Base-by-base conservation (phyloP, 1,140 invertebrate genomes). In the Rhagoletis pomonella region DNA sequence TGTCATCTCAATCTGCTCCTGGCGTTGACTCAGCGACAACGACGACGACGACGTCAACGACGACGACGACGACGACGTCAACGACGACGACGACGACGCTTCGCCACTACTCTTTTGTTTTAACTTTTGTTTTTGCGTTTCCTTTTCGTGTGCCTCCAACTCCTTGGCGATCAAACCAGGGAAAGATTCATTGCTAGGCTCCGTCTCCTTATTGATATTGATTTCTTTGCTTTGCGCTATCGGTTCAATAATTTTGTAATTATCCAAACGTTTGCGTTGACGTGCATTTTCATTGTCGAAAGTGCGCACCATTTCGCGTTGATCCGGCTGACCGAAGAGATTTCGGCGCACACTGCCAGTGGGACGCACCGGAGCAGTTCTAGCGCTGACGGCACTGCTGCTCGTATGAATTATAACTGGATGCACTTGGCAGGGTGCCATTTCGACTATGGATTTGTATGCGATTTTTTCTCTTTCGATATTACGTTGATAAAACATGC, bases 381-480 rank as follows among this genome's bases (percentile, higher is more conserved):
- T 81, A 81, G 73, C 50, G 47, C n/a, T 50, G 5, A 67, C 29
- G n/a, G 19, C 4, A 55, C 14, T 58, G 47, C 73, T 81, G 19
- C 17, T 67, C 64, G 64, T 67, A 67, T 81, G 50, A 10, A 7
- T 19, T n/a, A 50, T 50, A 50, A 81, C 44, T 29, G 73, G 73
- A 55, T 58, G 73, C 17, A 81, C 73, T 81, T 81, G 73, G 47
- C 73, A 58, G 73, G 73, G 73, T 81, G 73, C 73, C 73, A 81
- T 81, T 81, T 50, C 47, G 10, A 14, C 12, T 47, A 73, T 17
- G 17, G 67, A 1, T 73, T 73, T 73, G 39, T 14, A 73, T 42
- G 42, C 9, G 47, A 19, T 50, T 81, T 81, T 81, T 29, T 55
- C 47, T 19, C 17, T 81, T 81, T 81, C 19, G 3, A 42, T 73